Evolutionary conservation across 2,113 vertebrate genomes (phyloP).

Genomic region (Anoplopoma fimbria): DNA sequence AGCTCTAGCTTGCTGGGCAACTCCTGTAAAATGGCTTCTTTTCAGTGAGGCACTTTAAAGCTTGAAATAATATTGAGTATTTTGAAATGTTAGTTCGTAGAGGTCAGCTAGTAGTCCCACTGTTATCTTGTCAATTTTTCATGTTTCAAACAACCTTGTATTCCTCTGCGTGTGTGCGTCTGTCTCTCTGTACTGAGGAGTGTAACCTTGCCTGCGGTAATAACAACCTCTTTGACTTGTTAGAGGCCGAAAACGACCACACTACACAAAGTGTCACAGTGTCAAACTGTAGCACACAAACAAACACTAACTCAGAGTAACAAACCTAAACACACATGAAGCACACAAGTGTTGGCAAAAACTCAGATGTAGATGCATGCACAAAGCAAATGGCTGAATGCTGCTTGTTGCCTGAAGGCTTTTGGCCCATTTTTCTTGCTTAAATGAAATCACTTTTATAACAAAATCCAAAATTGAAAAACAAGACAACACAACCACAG

Average conservation of each 20-base stretch:
- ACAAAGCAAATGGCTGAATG: background rate
- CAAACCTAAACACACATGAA: conserved; percentile 6
- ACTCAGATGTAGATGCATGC: conserved; percentile 3
- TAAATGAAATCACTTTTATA: conserved; percentile 10
- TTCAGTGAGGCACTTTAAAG: conserved; percentile 3
- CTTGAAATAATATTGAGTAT: background rate
- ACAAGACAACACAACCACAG: conserved; percentile 17
- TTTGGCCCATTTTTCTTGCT: conserved; percentile 23
- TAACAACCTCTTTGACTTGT: conserved; percentile 41
- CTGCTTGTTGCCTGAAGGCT: conserved; percentile 30
- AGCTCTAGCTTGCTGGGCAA: background rate
- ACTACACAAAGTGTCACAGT: conserved; percentile 15
- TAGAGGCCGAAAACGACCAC: conserved; percentile 7
- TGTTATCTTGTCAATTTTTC: conserved; percentile 29
- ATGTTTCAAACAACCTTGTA: conserved; percentile 37
- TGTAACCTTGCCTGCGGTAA: conserved; percentile 46
- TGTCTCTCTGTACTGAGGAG: conserved; percentile 15
- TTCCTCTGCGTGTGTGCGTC: conserved; percentile 22
- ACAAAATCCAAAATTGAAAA: conserved; percentile 26
- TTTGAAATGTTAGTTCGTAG: conserved; percentile 12
- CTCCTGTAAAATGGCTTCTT: background rate
- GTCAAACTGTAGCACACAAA: conserved; percentile 5
- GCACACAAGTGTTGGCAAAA: conserved; percentile 12
- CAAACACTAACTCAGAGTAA: background rate
- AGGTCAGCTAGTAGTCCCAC: conserved; percentile 13